A percentile compares a stretch with the other conserved stretches of the same genome.
phyloP scores from a whole-genome alignment of 2,113 vertebrate species.

The Cephalopterus ornatus region DNA sequence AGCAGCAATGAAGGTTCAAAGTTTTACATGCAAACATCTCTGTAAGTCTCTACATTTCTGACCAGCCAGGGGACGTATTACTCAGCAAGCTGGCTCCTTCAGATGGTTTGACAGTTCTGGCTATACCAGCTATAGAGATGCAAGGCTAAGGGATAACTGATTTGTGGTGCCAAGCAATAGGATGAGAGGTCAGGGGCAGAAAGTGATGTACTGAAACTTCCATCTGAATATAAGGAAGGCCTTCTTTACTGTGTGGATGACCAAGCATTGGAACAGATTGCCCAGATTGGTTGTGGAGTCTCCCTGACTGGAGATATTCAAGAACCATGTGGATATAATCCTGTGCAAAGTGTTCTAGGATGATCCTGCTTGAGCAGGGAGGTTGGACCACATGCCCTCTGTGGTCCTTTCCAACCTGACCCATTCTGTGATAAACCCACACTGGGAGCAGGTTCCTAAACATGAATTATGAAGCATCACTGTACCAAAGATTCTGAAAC shows the following conservation, averaged over 20 bases:
- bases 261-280: not conserved
- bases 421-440: not conserved
- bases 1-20: not conserved
- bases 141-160: not conserved
- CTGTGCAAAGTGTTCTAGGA: not conserved
- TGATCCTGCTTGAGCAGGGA: not conserved
- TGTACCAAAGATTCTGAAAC: not conserved
- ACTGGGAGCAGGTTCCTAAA: not conserved
- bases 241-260: not conserved
- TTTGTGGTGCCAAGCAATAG: not conserved
- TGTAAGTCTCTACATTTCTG: not conserved
- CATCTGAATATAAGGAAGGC: not conserved
- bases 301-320: not conserved
- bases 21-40: not conserved
- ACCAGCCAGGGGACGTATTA: not conserved
- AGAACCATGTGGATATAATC: not conserved
- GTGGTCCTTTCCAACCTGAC: not conserved
- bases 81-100: not conserved
- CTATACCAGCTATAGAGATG: rapidly evolving
- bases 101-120: not conserved
- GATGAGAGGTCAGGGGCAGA: not conserved
- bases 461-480: rapidly evolving
- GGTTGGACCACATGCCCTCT: no score
- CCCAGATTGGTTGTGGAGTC: not conserved
- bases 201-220: not conserved